phyloP scores from a whole-genome alignment of 2,113 vertebrate genomes.

The Coreoperca whiteheadi region DNA sequence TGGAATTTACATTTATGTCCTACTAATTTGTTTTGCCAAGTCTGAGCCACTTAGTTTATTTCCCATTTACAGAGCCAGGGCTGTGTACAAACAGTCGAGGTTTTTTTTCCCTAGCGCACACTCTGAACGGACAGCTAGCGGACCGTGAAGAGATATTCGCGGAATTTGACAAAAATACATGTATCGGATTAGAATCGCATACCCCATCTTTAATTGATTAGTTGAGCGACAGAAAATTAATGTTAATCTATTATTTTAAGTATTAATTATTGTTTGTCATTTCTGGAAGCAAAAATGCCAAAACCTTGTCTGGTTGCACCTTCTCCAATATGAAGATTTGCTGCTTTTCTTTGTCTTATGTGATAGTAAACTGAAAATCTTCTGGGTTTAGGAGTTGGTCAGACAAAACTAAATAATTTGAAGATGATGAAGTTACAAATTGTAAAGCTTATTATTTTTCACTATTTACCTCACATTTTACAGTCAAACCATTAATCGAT shows the following conservation, averaged over 20 bases:
- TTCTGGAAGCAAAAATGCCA: not conserved
- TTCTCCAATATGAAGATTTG: not conserved
- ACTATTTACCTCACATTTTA: not conserved
- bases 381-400: not conserved
- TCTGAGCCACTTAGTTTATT: too few species aligned
- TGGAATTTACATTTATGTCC: too few species aligned
- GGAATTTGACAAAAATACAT: too few species aligned
- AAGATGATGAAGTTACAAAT: too few species aligned
- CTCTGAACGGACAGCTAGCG: too few species aligned
- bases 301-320: not conserved
- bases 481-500: not conserved
- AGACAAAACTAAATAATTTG: not conserved
- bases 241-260: not conserved
- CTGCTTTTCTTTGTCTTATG: not conserved
- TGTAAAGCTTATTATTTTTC: not conserved
- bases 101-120: too few species aligned
- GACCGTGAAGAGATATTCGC: too few species aligned
- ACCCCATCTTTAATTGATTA: not conserved
- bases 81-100: too few species aligned
- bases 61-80: too few species aligned
- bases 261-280: not conserved
- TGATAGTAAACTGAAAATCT: not conserved
- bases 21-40: too few species aligned
- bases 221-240: not conserved
- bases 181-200: too few species aligned